phyloP scores from a whole-genome alignment of 1,140 invertebrate species.

The Cotesia glomerata region DNA sequence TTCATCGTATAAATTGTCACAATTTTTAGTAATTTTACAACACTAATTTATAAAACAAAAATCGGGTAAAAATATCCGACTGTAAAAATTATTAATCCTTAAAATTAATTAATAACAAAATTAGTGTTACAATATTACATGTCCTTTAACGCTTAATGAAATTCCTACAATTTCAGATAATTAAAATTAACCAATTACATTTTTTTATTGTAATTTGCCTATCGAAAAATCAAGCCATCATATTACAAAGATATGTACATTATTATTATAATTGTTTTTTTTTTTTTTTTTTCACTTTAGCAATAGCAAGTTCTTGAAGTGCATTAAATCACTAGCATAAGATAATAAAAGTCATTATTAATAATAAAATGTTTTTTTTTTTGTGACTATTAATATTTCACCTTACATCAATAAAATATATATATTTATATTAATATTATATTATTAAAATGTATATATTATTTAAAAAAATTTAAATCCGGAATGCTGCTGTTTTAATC shows the following conservation, averaged over 20 bases:
- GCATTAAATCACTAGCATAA: constrained; percentile 23
- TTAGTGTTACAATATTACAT: too few species aligned
- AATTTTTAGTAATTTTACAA: too few species aligned
- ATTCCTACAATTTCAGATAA: neutral
- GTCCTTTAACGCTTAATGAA: too few species aligned
- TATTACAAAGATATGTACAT: constrained; percentile 41
- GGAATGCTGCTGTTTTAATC: neutral
- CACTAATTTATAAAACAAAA: too few species aligned
- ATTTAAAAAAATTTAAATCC: neutral
- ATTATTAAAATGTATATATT: neutral
- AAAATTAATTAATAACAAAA: too few species aligned
- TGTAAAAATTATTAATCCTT: too few species aligned
- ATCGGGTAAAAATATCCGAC: too few species aligned
- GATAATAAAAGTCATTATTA: constrained; percentile 15
- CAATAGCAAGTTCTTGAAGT: constrained; percentile 31
- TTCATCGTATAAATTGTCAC: too few species aligned
- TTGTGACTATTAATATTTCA: constrained; percentile 18
- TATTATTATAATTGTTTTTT: constrained; percentile 24
- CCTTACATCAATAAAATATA: too few species aligned
- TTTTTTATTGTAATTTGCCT: neutral
- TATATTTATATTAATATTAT: neutral
- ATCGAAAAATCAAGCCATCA: constrained; percentile 21
- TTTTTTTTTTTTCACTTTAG: constrained; percentile 20
- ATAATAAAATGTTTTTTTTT: neutral
- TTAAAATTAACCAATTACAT: neutral